A percentile compares a stretch with the other conserved stretches of the same genome.
Conservation (phyloP, 2,113 vertebrate species). For the Danionella cerebrum region DNA sequence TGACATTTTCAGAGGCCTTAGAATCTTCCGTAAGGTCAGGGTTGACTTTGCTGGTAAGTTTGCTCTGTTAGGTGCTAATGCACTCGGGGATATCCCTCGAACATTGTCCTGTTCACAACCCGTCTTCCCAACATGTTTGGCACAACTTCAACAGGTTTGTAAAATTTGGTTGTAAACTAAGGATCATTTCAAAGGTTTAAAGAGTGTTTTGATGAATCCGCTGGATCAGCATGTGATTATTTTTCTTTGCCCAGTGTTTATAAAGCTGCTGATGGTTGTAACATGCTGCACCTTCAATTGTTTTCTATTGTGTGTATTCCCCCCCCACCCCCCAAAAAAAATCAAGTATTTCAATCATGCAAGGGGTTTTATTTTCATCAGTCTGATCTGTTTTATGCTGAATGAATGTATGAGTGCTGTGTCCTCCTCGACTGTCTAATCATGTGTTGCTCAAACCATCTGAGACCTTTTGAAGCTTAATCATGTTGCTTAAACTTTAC, state of each 20-base stretch:
- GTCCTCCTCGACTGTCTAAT: slow-evolving; percentile 24
- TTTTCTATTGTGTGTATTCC: neutral
- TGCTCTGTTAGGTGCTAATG: slow-evolving; percentile 22
- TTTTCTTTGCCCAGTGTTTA: neutral
- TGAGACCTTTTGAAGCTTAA: slow-evolving; percentile 44
- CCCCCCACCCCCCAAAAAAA: neutral
- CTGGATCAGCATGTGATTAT: slow-evolving; percentile 27
- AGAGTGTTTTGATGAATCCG: neutral
- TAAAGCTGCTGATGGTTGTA: slow-evolving; percentile 6
- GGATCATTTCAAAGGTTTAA: too few relatives aligned
- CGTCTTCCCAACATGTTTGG: slow-evolving; percentile 21
- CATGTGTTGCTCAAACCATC: slow-evolving; percentile 44
- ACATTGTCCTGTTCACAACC: neutral
- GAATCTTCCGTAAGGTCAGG: slow-evolving; percentile 27
- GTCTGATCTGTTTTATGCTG: too few relatives aligned
- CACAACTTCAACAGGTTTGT: neutral
- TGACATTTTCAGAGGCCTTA: slow-evolving; percentile 28
- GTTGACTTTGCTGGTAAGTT: slow-evolving; percentile 18
- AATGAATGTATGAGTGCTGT: neutral
- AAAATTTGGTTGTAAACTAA: too few relatives aligned
- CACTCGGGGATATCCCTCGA: neutral
- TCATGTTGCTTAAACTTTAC: slow-evolving; percentile 33
- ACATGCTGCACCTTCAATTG: slow-evolving; percentile 42
- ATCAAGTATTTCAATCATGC: too few relatives aligned
- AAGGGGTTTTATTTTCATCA: too few relatives aligned